phyloP scores from a whole-genome alignment of 2,888 invertebrate genomes.

The Cheilosia scutellata region DNA sequence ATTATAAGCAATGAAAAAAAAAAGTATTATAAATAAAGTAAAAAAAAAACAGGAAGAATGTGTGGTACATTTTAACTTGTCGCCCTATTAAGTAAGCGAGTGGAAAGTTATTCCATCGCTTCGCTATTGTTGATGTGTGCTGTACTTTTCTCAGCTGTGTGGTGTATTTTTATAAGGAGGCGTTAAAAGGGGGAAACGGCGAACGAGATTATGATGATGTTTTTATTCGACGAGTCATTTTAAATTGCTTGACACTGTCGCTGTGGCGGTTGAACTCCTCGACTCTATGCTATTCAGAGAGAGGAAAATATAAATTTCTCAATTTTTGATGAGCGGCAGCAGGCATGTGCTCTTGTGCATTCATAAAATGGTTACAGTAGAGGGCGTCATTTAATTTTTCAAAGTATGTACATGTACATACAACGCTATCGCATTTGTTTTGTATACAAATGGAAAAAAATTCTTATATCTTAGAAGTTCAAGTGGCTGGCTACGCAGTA shows the following conservation, averaged over 20 bases:
- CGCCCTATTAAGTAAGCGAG: slow-evolving; percentile 23
- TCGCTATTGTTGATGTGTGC: slow-evolving; percentile 5
- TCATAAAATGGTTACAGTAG: not conserved
- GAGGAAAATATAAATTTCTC: too few species aligned
- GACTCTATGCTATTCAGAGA: too few species aligned
- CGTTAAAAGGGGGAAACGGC: too few species aligned
- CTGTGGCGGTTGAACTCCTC: too few species aligned
- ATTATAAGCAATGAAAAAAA: slow-evolving; percentile 6
- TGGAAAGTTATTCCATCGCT: not conserved
- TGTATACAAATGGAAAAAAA: too few species aligned
- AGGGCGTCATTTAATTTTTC: not conserved
- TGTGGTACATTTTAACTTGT: slow-evolving; percentile 40
- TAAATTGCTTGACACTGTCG: not conserved
- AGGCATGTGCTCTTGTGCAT: not conserved
- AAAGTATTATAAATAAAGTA: slow-evolving; percentile 19
- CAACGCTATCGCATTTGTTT: too few species aligned
- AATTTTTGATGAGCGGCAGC: too few species aligned
- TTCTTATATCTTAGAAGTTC: too few species aligned
- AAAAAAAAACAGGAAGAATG: slow-evolving; percentile 19
- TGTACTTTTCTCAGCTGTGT: not conserved
- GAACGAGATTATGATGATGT: too few species aligned
- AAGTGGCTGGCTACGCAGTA: too few species aligned
- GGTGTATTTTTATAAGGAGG: not conserved
- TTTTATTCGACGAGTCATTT: not conserved
- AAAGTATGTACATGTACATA: too few species aligned